These are phyloP conservation scores for Drosophila kanekoi DNA, from an alignment of 2,888 invertebrate species.

Conservation along the genomic window DNA sequence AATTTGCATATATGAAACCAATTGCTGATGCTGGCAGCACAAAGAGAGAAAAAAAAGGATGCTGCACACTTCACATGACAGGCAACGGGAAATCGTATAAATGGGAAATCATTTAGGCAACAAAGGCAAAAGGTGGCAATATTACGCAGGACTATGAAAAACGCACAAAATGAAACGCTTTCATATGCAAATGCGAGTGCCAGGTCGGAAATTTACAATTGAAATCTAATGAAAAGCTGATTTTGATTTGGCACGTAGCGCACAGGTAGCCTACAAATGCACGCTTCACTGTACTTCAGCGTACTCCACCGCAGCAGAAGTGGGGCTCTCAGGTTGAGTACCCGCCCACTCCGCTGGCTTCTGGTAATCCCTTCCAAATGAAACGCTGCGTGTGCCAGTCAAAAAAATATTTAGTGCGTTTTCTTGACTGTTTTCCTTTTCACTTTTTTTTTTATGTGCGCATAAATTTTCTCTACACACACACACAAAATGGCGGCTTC, in stretches of 20 bases:
- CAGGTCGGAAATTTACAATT: conserved; percentile 42
- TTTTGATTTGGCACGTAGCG: conserved; percentile 79
- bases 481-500: conserved; percentile 79
- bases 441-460: conserved; percentile 49
- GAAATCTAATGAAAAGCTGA: conserved; percentile 66
- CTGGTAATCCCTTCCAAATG: conserved; percentile 73
- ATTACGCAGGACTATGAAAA: conserved; percentile 54
- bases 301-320: conserved; percentile 44
- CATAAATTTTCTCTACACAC: conserved; percentile 51
- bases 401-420: conserved; percentile 58
- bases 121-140: conserved; percentile 76
- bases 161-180: conserved; percentile 59
- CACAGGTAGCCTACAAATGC: conserved; percentile 38
- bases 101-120: conserved; percentile 72
- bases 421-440: conserved; percentile 51
- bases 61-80: conserved; percentile 65
- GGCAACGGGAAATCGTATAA: conserved; percentile 53
- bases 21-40: conserved; percentile 50
- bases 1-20: conserved; percentile 80
- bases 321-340: conserved; percentile 51
- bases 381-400: conserved; percentile 61
- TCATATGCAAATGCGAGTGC: conserved; percentile 77
- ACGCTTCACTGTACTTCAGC: conserved; percentile 31
- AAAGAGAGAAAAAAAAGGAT: conserved; percentile 45
- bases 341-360: conserved; percentile 1